phyloP scores from a whole-genome alignment of 2,797 vertebrate species.

The Mergus octosetaceus region DNA sequence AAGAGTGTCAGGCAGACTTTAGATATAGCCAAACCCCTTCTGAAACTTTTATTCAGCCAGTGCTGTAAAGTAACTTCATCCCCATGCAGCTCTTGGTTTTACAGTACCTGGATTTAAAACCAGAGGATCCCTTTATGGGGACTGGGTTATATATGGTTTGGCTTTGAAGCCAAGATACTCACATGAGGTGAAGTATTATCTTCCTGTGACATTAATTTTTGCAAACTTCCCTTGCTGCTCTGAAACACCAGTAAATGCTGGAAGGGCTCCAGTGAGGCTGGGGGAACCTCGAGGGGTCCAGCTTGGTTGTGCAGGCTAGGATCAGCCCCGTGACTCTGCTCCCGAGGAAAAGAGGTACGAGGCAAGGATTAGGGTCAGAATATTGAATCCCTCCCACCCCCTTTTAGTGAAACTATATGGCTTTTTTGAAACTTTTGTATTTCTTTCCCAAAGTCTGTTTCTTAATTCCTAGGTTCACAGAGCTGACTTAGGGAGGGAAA shows the following conservation, averaged over 20 bases:
- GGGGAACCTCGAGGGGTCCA: not conserved
- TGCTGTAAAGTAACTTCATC: not conserved
- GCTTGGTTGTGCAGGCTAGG: not conserved
- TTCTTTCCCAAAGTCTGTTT: not conserved
- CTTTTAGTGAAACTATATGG: not conserved
- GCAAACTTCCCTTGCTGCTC: not conserved
- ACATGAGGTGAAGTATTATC: fast-evolving
- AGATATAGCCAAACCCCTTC: not conserved
- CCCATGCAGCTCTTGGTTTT: fast-evolving
- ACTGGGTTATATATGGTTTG: not conserved
- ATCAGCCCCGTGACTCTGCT: not conserved
- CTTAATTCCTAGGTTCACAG: not conserved
- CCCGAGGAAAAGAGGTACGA: fast-evolving
- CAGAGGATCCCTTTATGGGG: fast-evolving
- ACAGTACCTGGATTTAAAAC: not conserved
- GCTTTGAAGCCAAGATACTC: not conserved
- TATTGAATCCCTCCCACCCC: not conserved
- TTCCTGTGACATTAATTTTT: not conserved
- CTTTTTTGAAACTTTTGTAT: not conserved
- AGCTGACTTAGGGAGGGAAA: not conserved
- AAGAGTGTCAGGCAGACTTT: not conserved
- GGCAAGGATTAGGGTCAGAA: not conserved
- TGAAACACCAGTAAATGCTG: fast-evolving
- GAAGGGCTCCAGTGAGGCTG: not conserved
- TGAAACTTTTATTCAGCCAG: not conserved